Evolutionary conservation across 2,113 vertebrate species (phyloP), one percentile per base, ranked within the genome.

Genomic region (Callipepla squamata): DNA sequence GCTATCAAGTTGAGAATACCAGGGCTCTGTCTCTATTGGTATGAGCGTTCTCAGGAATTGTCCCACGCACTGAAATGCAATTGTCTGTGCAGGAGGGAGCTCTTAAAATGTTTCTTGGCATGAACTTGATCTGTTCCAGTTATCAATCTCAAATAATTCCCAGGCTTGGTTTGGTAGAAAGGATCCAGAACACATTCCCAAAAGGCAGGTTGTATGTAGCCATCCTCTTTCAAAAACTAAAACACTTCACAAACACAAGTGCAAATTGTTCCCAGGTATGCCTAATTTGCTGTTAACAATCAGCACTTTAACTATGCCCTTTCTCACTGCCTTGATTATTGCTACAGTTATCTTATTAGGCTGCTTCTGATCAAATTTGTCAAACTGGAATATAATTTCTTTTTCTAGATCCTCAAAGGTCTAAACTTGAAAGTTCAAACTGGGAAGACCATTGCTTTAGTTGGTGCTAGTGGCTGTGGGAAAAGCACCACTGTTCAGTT

Each of bases 401-500:
- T 10, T 10, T 36, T 6, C 2, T 84, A 97, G 93, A 95, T 98
- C 55, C 97, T 98, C 63, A 97, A 96, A 80, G 97, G 97, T 50
- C 90, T 98, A 38, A 97, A 94, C 38, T 65, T 98, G 87, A 97
- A 97, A 59, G 95, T 98, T 73, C 70, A 88, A 42, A 95, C 96
- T 2, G 98, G 98, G 25, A 98, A 98, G 87, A 98, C 98, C 1
- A 85, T 98, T 88, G 98, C 98, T 62, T 94, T 98, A 76, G 97
- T 98, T 78, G 98, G 98, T 59, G 90, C 97, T 69, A 98, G 98
- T 69, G 98, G 98, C 40, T 98, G 98, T 97, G 97, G 98, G 11
- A 98, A 98, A 96, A 98, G 97, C 91, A 98, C 97, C 32, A 97
- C 95, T 36, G 51, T 98, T 86, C 98, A 98, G 66, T 78, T 98